Evolutionary conservation across 2,113 vertebrate species (phyloP), one percentile per base, ranked within the genome.

Genomic region (Corvus moneduloides): DNA sequence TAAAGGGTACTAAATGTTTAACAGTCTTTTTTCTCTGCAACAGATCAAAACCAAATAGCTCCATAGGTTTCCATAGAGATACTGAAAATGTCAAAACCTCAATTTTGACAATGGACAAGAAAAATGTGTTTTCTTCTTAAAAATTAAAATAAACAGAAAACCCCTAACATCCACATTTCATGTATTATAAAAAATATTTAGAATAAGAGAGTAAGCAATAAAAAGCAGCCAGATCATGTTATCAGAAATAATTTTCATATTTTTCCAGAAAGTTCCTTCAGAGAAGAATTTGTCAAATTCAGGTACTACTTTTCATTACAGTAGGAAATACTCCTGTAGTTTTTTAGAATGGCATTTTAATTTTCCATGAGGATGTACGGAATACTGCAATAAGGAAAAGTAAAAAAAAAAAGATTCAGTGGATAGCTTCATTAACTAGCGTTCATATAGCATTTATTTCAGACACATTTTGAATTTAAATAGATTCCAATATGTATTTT

Each of bases 131-230:
- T 92, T 80, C 9, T 76, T 23, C 32, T 30, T 82, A 28, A 68
- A 89, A 79, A 11, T 7, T 7, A 44, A 68, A 41, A 43, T 13
- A 54, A 44, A 11, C 6, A 30, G 16, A 21, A 51, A 23, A 0
- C 0, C 1, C 12, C 30, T 13, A 62, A 26, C 3, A 90, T 24
- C 1, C 4, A 33, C 5, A 24, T 43, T 71, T 35, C 7, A 33
- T 51, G 9, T 22, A 37, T 54, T 63, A 28, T 58, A 22, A 74
- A 88, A 82, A 21, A 32, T 28, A 52, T 7, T 52, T 15, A 52
- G 12, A 85, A 30, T 39, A 27, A 33, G 16, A 84, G 22, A 62
- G 8, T 7, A 79, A 41, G 22, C 7, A 35, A 44, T 16, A 41
- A 22, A 77, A 68, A 64, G 1, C 39, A 73, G 6, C 7, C 28